These are phyloP conservation scores for Vultur gryphus DNA, from an alignment of 2,797 vertebrate genomes.

Conservation along the genomic window DNA sequence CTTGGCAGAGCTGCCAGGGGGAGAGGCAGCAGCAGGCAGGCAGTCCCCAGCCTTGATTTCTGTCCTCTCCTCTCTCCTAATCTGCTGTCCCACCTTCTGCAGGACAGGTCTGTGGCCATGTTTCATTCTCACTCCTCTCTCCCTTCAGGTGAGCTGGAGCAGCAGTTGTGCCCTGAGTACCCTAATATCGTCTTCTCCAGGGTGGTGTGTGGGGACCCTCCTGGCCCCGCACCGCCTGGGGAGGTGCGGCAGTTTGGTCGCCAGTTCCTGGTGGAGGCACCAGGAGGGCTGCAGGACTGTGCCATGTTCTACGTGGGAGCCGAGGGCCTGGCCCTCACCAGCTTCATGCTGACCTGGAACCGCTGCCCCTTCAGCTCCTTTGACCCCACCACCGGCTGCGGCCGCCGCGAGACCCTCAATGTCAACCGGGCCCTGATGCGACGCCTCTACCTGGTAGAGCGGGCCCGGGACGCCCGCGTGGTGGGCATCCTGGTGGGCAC, in stretches of 20 bases:
- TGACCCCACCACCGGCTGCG: slow-evolving; percentile 74
- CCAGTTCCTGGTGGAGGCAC: slow-evolving; percentile 45
- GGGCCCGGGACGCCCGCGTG: slow-evolving; percentile 86
- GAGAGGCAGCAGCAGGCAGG: neutral
- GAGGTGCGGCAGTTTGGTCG: slow-evolving; percentile 71
- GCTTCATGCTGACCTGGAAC: slow-evolving; percentile 92
- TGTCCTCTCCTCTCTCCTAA: neutral
- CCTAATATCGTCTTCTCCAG: slow-evolving; percentile 68
- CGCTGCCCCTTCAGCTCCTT: slow-evolving; percentile 84
- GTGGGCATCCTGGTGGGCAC: slow-evolving; percentile 94
- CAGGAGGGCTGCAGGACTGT: slow-evolving; percentile 58
- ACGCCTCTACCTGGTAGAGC: slow-evolving; percentile 89
- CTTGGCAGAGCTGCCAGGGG: neutral
- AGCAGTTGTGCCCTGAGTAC: slow-evolving; percentile 50
- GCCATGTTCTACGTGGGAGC: slow-evolving; percentile 84
- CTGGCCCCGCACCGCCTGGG: neutral
- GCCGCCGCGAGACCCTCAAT: slow-evolving; percentile 77
- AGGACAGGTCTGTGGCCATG: no score
- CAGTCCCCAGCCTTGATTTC: neutral
- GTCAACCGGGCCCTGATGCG: slow-evolving; percentile 86
- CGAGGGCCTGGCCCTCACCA: slow-evolving; percentile 80
- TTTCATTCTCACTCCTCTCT: neutral
- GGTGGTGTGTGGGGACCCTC: slow-evolving; percentile 24
- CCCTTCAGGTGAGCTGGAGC: slow-evolving; percentile 67
- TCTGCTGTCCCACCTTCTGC: neutral